Evolutionary conservation across 2,797 vertebrate species (phyloP), one percentile per base, ranked within the genome.

Genomic region (Dendrocincla fuliginosa): DNA sequence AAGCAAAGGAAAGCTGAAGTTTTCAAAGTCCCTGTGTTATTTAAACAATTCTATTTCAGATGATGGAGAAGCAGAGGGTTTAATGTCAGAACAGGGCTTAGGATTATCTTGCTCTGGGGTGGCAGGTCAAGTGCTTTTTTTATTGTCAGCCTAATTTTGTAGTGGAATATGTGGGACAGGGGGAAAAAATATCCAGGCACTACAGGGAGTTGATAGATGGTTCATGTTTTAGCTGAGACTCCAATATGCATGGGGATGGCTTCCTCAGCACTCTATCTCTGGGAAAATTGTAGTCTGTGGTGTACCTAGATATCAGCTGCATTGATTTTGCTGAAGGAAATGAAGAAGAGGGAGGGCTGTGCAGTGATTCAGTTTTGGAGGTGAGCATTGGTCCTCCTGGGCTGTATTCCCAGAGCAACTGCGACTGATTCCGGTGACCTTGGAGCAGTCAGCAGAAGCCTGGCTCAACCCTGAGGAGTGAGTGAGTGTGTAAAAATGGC

Each of bases 141-240:
- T 46, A 39, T 42, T 55, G 49, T 28, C 81, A 84, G 41, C 47
- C 74, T 90, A 78, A 86, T 86, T 94, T 94, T 93, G 20, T 61
- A 91, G 41, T 69, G 87, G 63, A 69, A 19, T 89, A 94, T 95
- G 71, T 75, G 91, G 87, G 85, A 86, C 6, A 11, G 33, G 64
- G 18, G 47, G 23, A 22, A 4, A 52, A 80, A 84, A 95, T 87
- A 93, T 80, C 89, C 92, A 73, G 68, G 76, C 2, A 3, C 80
- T 88, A 83, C 42, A 89, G 64, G 50, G 67, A 87, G 37, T 53
- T 94, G 96, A 82, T 84, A 97, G 92, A 95, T 94, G 81, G 89
- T 95, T 96, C 84, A 52, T 11, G 32, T 96, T 97, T 96, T 91
- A 92, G 76, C 88, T 83, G 89, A 89, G 89, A 53, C 76, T 55